phyloP scores from a whole-genome alignment of 2,888 invertebrate genomes.

The Leucophenga maculata region DNA sequence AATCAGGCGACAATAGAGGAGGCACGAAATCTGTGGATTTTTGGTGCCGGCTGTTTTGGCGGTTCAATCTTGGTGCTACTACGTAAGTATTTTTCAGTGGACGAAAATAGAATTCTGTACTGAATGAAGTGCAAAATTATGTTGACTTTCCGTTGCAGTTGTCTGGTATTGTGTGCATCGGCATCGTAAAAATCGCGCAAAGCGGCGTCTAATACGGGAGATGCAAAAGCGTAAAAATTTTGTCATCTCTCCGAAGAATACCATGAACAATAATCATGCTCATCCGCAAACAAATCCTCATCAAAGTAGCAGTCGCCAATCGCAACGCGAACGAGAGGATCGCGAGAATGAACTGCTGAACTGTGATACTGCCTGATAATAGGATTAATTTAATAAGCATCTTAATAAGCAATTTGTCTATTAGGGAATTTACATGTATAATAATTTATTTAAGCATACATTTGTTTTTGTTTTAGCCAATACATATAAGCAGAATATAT shows the following conservation, averaged over 20 bases:
- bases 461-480: no score
- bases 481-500: no score
- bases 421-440: no score
- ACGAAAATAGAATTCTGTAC: not conserved
- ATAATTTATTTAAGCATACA: no score
- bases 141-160: constrained; percentile 42
- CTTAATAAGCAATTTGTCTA: not conserved
- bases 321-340: constrained; percentile 36
- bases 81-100: constrained; percentile 47
- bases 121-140: not conserved
- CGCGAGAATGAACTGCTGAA: constrained; percentile 55
- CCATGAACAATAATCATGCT: constrained; percentile 47
- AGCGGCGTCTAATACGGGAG: constrained; percentile 43
- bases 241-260: constrained; percentile 65
- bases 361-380: constrained; percentile 63
- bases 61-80: constrained; percentile 56
- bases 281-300: not conserved
- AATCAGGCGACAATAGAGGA: constrained; percentile 53
- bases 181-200: constrained; percentile 54
- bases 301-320: not conserved
- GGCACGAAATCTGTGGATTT: constrained; percentile 62
- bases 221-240: constrained; percentile 57
- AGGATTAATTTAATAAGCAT: not conserved
- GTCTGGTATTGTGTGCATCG: constrained; percentile 58
- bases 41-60: constrained; percentile 57